Base-by-base conservation (phyloP, 2,797 vertebrate genomes). In the Diglossa cyanea region DNA sequence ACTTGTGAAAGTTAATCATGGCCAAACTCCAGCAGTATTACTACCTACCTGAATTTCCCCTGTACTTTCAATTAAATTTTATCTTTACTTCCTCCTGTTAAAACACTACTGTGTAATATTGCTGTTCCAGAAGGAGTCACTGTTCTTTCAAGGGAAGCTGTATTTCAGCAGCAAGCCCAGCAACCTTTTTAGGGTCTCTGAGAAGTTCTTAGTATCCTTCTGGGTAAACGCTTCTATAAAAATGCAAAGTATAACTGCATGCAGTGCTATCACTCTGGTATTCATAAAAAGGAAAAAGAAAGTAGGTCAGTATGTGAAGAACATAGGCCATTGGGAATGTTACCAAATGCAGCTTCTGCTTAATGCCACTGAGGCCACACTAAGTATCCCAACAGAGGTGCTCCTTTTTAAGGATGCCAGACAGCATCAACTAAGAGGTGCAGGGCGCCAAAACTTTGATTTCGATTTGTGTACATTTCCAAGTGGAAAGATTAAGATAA, bases 1-100 rank as follows among this genome's bases (percentile, higher is more conserved):
- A 26, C 23, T 33, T 68, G 33, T 13, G 37, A 39, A 92, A 91
- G 42, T 85, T 68, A 94, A 92, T 89, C 10, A 31, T 72, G 47
- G 37, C 28, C 63, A 83, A 72, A 75, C 14, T 80, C 47, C 39
- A 89, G 33, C 30, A 74, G 11, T 85, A 83, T 88, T 91, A 23
- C 17, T 85, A 88, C 53, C 37, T 75, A 13, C 19, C 75, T 86
- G 42, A 31, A 86, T 88, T 93, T 77, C 26, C 37, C 44, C 50
- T 74, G 51, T 60, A 94, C 13, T 70, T 95, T 91, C 89, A 91
- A 84, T 92, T 83, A 92, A 60, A 60, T 94, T 88, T 90, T 93
- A 57, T 73, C 82, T 80, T 81, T 21, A 14, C 44, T 86, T 94
- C 58, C 44, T 90, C 68, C 44, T 62, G 11, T 48, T 93, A 86